Conservation (phyloP, 2,113 vertebrate genomes). For the Balaenoptera acutorostrata region DNA sequence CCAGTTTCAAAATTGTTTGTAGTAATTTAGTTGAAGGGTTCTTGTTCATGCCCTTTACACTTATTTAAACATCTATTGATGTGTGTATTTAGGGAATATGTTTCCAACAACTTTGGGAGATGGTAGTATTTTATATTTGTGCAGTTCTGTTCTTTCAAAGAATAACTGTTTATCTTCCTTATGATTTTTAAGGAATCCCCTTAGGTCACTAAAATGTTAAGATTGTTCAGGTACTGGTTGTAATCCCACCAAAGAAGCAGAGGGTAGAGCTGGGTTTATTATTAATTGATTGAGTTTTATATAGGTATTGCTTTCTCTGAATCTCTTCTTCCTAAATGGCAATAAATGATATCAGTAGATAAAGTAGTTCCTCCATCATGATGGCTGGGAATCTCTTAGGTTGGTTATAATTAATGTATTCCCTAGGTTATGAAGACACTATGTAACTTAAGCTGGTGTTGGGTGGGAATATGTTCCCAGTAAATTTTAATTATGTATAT, state of each 20-base stretch:
- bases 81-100: background rate
- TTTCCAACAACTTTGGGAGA: background rate
- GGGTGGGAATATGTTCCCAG: background rate
- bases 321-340: slow-evolving; percentile 27
- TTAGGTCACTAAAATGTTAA: slow-evolving; percentile 29
- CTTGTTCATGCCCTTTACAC: background rate
- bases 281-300: slow-evolving; percentile 32
- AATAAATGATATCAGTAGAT: background rate
- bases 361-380: background rate
- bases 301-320: slow-evolving; percentile 19
- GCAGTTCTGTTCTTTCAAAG: background rate
- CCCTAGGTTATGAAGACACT: background rate
- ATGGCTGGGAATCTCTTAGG: background rate
- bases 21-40: background rate
- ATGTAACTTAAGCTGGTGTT: background rate
- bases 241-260: background rate
- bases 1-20: slow-evolving; percentile 10
- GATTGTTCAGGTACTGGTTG: background rate
- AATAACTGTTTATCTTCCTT: background rate
- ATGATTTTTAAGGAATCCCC: background rate
- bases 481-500: slow-evolving; percentile 23
- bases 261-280: background rate
- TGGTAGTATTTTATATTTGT: slow-evolving; percentile 28
- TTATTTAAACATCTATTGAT: slow-evolving; percentile 7
- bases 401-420: background rate